Evolutionary conservation across 2,797 vertebrate genomes (phyloP).

Genomic region (Acrocephalus scirpaceus): DNA sequence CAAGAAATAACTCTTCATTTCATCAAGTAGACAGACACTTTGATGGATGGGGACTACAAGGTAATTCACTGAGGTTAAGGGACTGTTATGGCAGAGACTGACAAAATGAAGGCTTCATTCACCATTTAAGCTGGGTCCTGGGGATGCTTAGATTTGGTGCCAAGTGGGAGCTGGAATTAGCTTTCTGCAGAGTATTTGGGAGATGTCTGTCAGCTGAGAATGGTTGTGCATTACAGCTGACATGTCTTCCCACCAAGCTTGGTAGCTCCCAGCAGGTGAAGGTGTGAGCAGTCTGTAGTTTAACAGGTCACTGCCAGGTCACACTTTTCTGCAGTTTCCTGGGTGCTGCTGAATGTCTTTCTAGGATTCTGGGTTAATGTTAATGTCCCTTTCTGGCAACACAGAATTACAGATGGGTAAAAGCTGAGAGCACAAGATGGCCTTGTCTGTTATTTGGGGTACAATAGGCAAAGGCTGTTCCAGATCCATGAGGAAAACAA

Average conservation of each 20-base stretch:
- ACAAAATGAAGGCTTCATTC: slow-evolving; percentile 7
- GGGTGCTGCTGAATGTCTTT: not conserved
- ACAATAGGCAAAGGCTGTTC: not conserved
- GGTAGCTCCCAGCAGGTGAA: not conserved
- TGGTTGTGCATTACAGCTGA: not conserved
- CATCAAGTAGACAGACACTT: not conserved
- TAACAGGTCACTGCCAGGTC: not conserved
- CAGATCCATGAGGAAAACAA: not conserved
- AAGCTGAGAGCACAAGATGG: not conserved
- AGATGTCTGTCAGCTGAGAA: not conserved
- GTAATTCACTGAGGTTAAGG: slow-evolving; percentile 26
- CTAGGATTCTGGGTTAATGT: not conserved
- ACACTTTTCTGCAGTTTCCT: not conserved
- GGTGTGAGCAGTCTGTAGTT: not conserved
- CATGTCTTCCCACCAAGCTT: not conserved
- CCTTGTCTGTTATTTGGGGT: not conserved
- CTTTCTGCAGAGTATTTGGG: not conserved
- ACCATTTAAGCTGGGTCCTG: not conserved
- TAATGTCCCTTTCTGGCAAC: not conserved
- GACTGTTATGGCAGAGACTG: not conserved
- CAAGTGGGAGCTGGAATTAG: not conserved
- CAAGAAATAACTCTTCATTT: slow-evolving; percentile 46
- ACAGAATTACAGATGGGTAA: not conserved
- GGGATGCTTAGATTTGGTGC: not conserved
- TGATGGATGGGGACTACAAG: slow-evolving; percentile 13